Conservation (phyloP, 2,888 invertebrate species). For the Oscheius myriophilus region DNA sequence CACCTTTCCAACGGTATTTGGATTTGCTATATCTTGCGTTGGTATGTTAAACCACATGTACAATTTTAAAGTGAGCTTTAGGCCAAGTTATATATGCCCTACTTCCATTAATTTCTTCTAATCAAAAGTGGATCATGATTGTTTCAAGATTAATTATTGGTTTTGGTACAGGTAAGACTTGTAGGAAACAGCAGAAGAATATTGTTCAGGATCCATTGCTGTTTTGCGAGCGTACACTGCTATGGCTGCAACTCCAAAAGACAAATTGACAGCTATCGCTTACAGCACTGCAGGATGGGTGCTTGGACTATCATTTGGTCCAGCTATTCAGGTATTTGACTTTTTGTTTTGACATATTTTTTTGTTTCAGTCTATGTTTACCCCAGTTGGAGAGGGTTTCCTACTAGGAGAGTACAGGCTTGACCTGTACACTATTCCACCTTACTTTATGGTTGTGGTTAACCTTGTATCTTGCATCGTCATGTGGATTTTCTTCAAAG, state of each 20-base stretch:
- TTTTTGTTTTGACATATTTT: neutral
- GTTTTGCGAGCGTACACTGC: slow-evolving; percentile 47
- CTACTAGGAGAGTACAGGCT: slow-evolving; percentile 21
- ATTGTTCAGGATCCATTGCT: slow-evolving; percentile 32
- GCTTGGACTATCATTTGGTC: slow-evolving; percentile 49
- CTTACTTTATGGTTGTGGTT: slow-evolving; percentile 49
- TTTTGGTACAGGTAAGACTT: slow-evolving; percentile 43
- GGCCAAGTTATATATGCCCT: slow-evolving; percentile 44
- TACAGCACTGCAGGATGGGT: slow-evolving; percentile 51
- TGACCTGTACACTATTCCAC: slow-evolving; percentile 50
- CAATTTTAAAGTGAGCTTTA: slow-evolving; percentile 10
- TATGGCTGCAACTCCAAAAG: slow-evolving; percentile 45
- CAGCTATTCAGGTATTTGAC: slow-evolving; percentile 41
- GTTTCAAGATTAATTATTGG: slow-evolving; percentile 41
- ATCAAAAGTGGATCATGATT: slow-evolving; percentile 47
- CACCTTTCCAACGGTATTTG: slow-evolving; percentile 37
- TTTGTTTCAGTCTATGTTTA: slow-evolving; percentile 40
- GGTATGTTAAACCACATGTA: slow-evolving; percentile 18
- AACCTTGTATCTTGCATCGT: slow-evolving; percentile 36
- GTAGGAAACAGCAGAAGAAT: neutral
- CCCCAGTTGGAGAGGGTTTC: slow-evolving; percentile 45
- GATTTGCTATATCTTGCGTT: slow-evolving; percentile 35
- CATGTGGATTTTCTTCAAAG: slow-evolving; percentile 47
- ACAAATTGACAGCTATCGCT: slow-evolving; percentile 50
- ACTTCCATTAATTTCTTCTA: slow-evolving; percentile 28